phyloP scores from a whole-genome alignment of 2,113 vertebrate genomes.

The Sylvia atricapilla region DNA sequence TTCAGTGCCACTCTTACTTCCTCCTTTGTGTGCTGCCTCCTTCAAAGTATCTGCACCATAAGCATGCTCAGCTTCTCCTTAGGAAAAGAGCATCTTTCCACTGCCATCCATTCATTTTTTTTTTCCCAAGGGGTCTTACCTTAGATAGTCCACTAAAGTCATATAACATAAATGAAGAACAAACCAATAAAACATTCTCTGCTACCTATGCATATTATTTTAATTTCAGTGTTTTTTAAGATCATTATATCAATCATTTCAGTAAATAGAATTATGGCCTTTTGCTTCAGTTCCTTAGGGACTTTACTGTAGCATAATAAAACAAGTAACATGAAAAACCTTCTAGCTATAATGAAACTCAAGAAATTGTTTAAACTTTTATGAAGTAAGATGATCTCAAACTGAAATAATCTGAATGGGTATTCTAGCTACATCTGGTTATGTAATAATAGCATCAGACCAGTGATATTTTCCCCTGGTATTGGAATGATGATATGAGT shows the following conservation, averaged over 20 bases:
- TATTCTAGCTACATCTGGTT: background rate
- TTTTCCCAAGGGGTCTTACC: background rate
- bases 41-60: background rate
- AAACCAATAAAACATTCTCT: background rate
- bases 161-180: background rate
- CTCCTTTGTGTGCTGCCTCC: background rate
- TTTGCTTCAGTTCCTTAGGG: background rate
- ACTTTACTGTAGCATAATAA: background rate
- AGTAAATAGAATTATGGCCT: background rate
- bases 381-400: constrained; percentile 22
- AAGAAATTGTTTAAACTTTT: constrained; percentile 23
- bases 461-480: background rate
- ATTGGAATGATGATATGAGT: background rate
- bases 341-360: constrained; percentile 21
- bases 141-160: background rate
- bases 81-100: background rate
- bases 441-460: background rate
- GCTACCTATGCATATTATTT: background rate
- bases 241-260: background rate
- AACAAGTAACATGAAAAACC: constrained; percentile 8
- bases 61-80: background rate
- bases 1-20: background rate
- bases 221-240: background rate
- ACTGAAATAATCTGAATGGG: background rate
- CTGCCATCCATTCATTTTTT: background rate